phyloP scores from a whole-genome alignment of 2,113 vertebrate genomes.

The Vidua chalybeata region DNA sequence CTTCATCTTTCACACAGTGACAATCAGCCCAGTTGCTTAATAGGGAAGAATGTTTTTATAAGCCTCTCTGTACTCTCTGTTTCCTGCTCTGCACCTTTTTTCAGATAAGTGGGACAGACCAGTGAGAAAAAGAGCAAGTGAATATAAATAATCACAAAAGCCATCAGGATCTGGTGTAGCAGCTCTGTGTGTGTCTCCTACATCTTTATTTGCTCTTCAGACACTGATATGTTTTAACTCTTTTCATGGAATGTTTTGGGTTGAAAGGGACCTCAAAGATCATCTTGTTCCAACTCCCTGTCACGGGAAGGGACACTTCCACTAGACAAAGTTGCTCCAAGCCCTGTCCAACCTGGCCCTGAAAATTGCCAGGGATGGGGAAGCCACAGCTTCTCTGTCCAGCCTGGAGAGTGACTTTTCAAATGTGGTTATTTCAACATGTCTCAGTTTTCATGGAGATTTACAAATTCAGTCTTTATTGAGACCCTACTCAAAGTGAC shows the following conservation, averaged over 20 bases:
- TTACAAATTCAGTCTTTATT: background rate
- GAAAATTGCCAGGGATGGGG: background rate
- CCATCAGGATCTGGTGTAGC: background rate
- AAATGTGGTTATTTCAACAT: background rate
- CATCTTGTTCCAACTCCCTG: background rate
- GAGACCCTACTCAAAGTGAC: background rate
- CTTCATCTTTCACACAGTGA: background rate
- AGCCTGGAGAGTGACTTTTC: background rate
- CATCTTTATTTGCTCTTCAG: background rate
- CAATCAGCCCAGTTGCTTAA: conserved; percentile 26
- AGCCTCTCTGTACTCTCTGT: background rate
- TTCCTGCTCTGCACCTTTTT: background rate
- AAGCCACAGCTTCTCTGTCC: background rate
- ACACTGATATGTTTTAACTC: background rate
- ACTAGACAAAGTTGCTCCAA: background rate
- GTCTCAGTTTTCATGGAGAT: background rate
- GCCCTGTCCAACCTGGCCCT: background rate
- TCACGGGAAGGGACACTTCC: background rate
- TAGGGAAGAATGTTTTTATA: background rate
- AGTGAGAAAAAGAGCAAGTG: background rate
- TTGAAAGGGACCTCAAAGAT: background rate
- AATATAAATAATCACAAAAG: background rate
- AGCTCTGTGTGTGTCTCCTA: background rate
- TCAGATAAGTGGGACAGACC: background rate
- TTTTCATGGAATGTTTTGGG: background rate